phyloP scores from a whole-genome alignment of 2,797 vertebrate genomes.

The Champsocephalus esox region DNA sequence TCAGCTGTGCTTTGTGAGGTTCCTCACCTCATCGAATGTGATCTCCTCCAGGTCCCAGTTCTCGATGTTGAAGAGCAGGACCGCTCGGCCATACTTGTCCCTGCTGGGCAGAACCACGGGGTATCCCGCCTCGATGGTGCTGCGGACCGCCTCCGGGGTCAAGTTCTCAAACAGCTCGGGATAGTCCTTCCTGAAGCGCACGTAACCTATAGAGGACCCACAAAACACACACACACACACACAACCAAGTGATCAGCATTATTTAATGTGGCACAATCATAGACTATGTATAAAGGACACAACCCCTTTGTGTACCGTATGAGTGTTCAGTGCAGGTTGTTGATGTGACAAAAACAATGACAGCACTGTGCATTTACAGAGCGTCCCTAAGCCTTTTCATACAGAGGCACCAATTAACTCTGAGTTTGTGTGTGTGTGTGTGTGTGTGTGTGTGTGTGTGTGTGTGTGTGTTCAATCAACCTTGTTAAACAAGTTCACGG shows the following conservation, averaged over 20 bases:
- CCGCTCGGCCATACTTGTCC: conserved; percentile 93
- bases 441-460: conserved; percentile 14
- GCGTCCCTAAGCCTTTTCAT: conserved; percentile 28
- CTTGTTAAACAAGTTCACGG: conserved; percentile 37
- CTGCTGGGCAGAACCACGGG: conserved; percentile 92
- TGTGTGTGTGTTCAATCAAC: conserved; percentile 49
- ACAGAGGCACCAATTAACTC: conserved; percentile 69
- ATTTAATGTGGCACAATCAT: not conserved
- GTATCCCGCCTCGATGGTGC: conserved; percentile 95
- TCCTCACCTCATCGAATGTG: conserved; percentile 95
- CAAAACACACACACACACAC: not conserved
- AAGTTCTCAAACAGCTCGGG: conserved; percentile 95
- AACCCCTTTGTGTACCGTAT: conserved; percentile 8
- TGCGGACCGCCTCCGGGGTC: conserved; percentile 91
- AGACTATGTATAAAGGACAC: not conserved
- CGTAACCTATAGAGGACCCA: conserved; percentile 85
- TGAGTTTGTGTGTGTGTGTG: conserved; percentile 16
- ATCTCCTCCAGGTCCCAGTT: conserved; percentile 98
- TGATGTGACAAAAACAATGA: conserved; percentile 58
- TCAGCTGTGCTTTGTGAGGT: not conserved
- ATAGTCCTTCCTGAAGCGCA: conserved; percentile 94
- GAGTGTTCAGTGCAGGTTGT: conserved; percentile 15
- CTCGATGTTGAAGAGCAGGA: conserved; percentile 98
- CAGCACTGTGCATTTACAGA: conserved; percentile 39
- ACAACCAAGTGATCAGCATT: conserved; percentile 5